Conservation (phyloP, 1,140 invertebrate genomes). For the Drosophila nikananu region DNA sequence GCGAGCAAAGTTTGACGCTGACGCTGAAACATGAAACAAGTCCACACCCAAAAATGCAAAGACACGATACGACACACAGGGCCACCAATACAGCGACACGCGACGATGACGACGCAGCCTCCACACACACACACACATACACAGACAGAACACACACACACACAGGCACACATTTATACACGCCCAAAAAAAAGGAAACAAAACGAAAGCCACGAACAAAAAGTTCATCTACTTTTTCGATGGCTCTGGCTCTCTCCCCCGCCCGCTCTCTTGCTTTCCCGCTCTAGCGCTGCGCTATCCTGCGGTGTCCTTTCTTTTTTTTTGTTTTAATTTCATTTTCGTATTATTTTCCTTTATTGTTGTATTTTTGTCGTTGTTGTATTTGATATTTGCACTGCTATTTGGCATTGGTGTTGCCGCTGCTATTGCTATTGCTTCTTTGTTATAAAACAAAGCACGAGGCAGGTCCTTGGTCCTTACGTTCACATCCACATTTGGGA, state of each 20-base stretch:
- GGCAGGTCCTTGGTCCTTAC: conserved; percentile 41
- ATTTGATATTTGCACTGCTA: conserved; percentile 5
- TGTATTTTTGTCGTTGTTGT: neutral
- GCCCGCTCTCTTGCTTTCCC: neutral
- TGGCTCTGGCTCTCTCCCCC: conserved; percentile 10
- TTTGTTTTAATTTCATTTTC: neutral
- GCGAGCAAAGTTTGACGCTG: conserved; percentile 15
- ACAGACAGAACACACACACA: conserved; percentile 30
- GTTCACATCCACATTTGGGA: conserved; percentile 36
- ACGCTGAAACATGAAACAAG: conserved; percentile 78
- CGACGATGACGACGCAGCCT: conserved; percentile 43
- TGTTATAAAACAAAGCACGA: conserved; percentile 54
- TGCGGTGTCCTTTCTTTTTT: neutral
- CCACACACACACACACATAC: conserved; percentile 46
- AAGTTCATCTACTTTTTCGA: conserved; percentile 41
- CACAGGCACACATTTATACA: conserved; percentile 26
- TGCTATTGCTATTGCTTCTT: conserved; percentile 19
- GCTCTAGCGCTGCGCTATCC: neutral
- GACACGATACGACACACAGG: conserved; percentile 54
- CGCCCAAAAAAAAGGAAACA: conserved; percentile 37
- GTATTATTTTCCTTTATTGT: neutral
- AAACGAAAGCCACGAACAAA: conserved; percentile 35
- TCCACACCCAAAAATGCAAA: conserved; percentile 83
- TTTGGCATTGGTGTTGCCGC: conserved; percentile 1
- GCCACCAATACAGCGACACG: conserved; percentile 42